Evolutionary conservation across 2,888 invertebrate genomes (phyloP), one percentile per base, ranked within the genome.

Genomic region (Plagodis dolabraria): DNA sequence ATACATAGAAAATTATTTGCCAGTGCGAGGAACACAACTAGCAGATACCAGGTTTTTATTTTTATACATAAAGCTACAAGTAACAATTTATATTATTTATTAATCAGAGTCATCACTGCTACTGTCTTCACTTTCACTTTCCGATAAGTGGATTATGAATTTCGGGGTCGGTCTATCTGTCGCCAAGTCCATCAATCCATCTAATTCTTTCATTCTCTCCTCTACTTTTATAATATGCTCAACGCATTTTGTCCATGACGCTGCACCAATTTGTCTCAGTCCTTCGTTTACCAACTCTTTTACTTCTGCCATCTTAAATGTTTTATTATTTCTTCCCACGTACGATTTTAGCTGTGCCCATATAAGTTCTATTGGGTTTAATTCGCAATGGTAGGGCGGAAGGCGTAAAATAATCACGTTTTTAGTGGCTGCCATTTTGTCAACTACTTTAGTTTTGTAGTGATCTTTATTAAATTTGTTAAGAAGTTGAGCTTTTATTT

Each of bases 381-480:
- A 10, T 10, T 42, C 42, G 42, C 42, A 42, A 10, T 42, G 42
- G 42, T 42, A 42, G 7, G 42, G 42, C 42, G 42, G 42, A 42
- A 42, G 42, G 42, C n/a, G 42, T 10, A 42, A 42, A 42, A 42
- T 9, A 8, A 38, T 38, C 9, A 38, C 9, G 9, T 38, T 38
- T 38, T 38, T 38, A 9, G 38, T 38, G 38, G 38, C 42, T 42
- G 42, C 42, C 42, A 42, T 42, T 42, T 42, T 10, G 42, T 42
- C 42, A 10, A 42, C 42, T n/a, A 42, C 42, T 10, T 42, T 42
- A 8, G 7, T 9, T 42, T 42, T 42, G 5, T 10, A 42, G 10
- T 42, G 42, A n/a, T 42, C 42, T 42, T 42, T 8, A 6, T 42
- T 8, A 42, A 22, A 38, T 38, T 42, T 42, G 7, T 42, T 42